These are phyloP conservation scores for Indicator maculatus DNA, from an alignment of 2,113 vertebrate species.

Conservation along the genomic window DNA sequence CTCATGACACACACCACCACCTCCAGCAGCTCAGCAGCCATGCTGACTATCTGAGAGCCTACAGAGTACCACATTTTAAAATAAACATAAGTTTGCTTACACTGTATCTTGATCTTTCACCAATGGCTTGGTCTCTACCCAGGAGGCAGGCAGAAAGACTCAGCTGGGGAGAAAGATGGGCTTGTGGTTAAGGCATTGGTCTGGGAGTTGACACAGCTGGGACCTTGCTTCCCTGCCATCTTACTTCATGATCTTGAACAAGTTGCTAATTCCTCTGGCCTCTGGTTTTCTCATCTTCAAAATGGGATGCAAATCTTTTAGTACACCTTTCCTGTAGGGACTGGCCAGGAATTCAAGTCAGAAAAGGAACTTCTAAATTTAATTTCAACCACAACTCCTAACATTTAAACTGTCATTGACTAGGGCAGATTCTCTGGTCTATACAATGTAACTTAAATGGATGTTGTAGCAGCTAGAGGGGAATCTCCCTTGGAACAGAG, in stretches of 20 bases:
- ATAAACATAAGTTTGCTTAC: conserved; percentile 59
- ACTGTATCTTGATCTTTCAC: conserved; percentile 37
- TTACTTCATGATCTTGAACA: not conserved
- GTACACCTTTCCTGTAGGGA: not conserved
- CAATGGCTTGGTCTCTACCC: conserved; percentile 24
- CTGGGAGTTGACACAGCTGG: conserved; percentile 60
- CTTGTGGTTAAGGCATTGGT: conserved; percentile 43
- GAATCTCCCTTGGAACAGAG: not conserved
- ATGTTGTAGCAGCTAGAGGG: not conserved
- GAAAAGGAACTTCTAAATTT: not conserved
- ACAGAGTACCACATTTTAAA: conserved; percentile 16
- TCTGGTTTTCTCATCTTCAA: not conserved
- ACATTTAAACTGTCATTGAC: not conserved
- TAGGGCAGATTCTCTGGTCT: not conserved
- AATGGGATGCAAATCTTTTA: not conserved
- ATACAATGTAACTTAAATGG: not conserved
- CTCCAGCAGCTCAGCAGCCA: not conserved
- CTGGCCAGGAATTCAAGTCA: not conserved
- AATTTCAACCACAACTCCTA: not conserved
- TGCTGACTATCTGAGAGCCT: not conserved
- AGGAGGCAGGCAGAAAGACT: conserved; percentile 50
- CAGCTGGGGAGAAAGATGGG: conserved; percentile 6
- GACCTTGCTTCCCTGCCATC: not conserved
- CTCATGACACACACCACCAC: not conserved
- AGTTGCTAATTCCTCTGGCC: not conserved